Evolutionary conservation across 30 jellyfish, hydroid and myxozoan species (phyloP), one percentile per base, ranked within the genome.

Genomic region (Aurelia coerulea): DNA sequence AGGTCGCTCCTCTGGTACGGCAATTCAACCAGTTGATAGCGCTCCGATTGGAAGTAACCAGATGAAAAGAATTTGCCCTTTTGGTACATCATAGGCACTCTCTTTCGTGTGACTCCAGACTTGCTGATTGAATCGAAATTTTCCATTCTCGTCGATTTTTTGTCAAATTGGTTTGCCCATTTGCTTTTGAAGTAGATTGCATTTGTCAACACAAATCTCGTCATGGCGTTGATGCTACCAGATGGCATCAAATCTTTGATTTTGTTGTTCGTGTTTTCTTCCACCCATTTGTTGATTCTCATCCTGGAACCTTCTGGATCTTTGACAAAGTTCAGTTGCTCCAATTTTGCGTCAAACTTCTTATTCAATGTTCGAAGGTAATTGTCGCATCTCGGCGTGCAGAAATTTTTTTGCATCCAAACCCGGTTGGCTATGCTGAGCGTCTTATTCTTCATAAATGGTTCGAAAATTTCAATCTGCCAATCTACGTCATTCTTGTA

Each of bases 251-350:
- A 33, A 1, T 89, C 92, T 39, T 79, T 80, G 64, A 89, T 89
- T 64, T 65, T 79, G 14, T 73, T 50, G 67, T 72, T 79, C 9
- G 97, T 89, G 60, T 89, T 53, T 9, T 73, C 92, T 50, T 74
- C 90, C 9, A 89, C 97, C 97, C 97, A 89, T 53, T 74, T 54
- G 69, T 89, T 89, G 13, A 89, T 89, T n/a, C 63, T 71, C 37
- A 71, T 41, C 33, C 90, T 76, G 31, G 87, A 64, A 5, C 54
- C 73, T 56, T 65, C 85, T 18, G 97, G 79, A 37, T 73, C 78
- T 65, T 5, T 18, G 0, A 32, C 92, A 41, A 89, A 89, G 73
- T 89, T 80, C 73, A 80, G 71, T 49, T 58, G 64, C 14, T 65
- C 90, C 62, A 89, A 14, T 15, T 11, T 80, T 13, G 91, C 83